phyloP scores from a whole-genome alignment of 1,140 invertebrate species.

The Hylaeus volcanicus region DNA sequence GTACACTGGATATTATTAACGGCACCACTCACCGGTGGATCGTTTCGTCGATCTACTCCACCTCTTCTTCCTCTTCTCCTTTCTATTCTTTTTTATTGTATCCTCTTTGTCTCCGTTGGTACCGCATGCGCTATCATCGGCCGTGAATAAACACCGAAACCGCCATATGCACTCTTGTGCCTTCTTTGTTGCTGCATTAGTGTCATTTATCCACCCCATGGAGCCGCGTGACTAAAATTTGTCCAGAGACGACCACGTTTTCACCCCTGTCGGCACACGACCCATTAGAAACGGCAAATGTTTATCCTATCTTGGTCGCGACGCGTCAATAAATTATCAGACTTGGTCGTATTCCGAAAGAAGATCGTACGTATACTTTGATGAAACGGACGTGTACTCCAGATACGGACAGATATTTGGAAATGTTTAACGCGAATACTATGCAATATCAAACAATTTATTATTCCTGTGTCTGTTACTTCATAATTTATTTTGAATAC shows the following conservation, averaged over 20 bases:
- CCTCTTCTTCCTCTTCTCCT: not conserved
- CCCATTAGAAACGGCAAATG: constrained; percentile 26
- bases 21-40: constrained; percentile 42
- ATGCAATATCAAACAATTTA: too few relatives aligned
- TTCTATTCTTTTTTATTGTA: constrained; percentile 8
- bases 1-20: constrained; percentile 63
- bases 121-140: constrained; percentile 46
- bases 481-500: too few relatives aligned
- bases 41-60: constrained; percentile 44
- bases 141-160: constrained; percentile 57
- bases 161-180: constrained; percentile 55
- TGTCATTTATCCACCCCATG: constrained; percentile 46
- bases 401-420: too few relatives aligned
- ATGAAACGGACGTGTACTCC: too few relatives aligned
- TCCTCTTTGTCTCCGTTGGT: constrained; percentile 1
- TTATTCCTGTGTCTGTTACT: too few relatives aligned
- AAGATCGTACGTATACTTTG: too few relatives aligned
- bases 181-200: constrained; percentile 54
- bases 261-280: constrained; percentile 14
- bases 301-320: constrained; percentile 3
- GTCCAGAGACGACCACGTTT: not conserved
- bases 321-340: not conserved
- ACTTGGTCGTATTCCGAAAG: too few relatives aligned
- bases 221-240: constrained; percentile 45
- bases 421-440: too few relatives aligned